These are phyloP conservation scores for Lerema accius DNA, from an alignment of 1,140 invertebrate species.

Conservation along the genomic window DNA sequence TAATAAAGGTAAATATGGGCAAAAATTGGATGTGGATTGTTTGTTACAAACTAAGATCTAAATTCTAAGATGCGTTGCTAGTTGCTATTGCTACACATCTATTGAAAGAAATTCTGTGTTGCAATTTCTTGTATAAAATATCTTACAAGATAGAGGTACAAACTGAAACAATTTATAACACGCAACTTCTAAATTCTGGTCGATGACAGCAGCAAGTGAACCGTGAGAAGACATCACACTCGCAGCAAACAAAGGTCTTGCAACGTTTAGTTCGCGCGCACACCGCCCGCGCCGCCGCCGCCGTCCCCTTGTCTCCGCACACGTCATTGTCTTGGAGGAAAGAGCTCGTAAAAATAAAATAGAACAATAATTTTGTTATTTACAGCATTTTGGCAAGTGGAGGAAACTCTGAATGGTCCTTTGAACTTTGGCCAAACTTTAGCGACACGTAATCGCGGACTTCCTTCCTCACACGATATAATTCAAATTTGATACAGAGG, in stretches of 20 bases:
- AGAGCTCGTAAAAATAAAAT: conserved; percentile 1
- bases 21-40: no score
- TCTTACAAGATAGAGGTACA: no score
- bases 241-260: not conserved
- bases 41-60: no score
- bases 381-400: conserved; percentile 5
- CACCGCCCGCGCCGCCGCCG: no score
- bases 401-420: conserved; percentile 2
- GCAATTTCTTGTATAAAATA: no score
- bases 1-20: no score
- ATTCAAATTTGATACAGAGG: not conserved
- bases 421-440: conserved; percentile 5
- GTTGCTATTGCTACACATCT: no score
- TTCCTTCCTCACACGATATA: conserved; percentile 4
- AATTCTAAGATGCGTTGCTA: no score
- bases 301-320: not conserved
- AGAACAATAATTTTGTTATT: conserved; percentile 6
- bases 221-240: not conserved
- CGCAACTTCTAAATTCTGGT: not conserved
- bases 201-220: not conserved
- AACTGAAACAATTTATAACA: not conserved
- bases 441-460: not conserved
- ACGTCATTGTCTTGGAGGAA: not conserved
- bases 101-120: no score
- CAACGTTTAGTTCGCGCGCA: not conserved